Evolutionary conservation across 2,797 vertebrate species (phyloP), one percentile per base, ranked within the genome.

Genomic region (Apogon talboti): DNA sequence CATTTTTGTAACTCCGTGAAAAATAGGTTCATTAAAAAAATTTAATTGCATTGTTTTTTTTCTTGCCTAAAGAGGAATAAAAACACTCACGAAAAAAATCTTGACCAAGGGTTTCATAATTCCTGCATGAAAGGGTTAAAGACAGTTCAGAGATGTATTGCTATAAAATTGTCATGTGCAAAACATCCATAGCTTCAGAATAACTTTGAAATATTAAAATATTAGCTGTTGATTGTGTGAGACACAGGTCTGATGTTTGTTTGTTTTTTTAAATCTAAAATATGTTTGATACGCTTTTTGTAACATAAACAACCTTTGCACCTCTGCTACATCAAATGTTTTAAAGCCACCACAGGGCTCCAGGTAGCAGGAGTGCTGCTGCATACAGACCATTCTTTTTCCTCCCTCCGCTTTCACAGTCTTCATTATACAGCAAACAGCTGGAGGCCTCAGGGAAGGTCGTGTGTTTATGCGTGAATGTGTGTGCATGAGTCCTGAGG

Each of bases 391-490:
- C 18, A 33, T 33, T 33, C 30, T 11, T 33, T 6, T 10, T 38
- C 14, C 74, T 76, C 71, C 55, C 62, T 65, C 51, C 59, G 79
- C 70, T 71, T 64, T 57, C 52, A 54, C 71, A 71, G 71, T 71
- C 70, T 83, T 87, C 66, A 89, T 92, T 90, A 88, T 79, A 59
- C 82, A 71, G 81, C 58, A 82, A 90, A 87, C 87, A 91, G 89
- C 88, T 91, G 89, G 88, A 85, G 66, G 79, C 85, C 84, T 79
- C 58, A 2, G 79, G 79, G 81, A 84, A 88, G 84, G 84, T 86
- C 45, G 48, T 1, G 41, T 56, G 71, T 68, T 16, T 56, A 13
- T 53, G 55, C 58, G 57, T 10, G 44, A 6, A 16, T n/a, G 61
- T 45, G 42, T 40, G 52, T 37, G 50, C 5, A 42, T 3, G 38